Evolutionary conservation across 1,140 invertebrate species (phyloP).

Genomic region (Drosophila miranda): DNA sequence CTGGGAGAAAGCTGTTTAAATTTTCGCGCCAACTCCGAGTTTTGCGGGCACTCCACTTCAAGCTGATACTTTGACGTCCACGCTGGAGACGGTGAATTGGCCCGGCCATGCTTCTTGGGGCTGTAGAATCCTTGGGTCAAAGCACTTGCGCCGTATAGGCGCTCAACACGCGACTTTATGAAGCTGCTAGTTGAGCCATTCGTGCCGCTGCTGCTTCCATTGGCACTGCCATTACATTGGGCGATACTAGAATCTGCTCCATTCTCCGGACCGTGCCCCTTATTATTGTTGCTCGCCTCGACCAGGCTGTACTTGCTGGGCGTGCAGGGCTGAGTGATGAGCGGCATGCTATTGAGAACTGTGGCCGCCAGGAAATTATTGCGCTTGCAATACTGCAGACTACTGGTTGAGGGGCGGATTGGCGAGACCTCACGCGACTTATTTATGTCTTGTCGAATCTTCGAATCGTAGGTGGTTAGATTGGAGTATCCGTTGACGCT

Average conservation of each 20-base stretch:
- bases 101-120: slow-evolving; percentile 82
- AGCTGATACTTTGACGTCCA: slow-evolving; percentile 7
- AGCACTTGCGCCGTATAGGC: slow-evolving; percentile 92
- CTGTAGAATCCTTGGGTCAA: slow-evolving; percentile 92
- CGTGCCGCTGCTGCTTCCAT: slow-evolving; percentile 3
- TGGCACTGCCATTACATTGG: slow-evolving; percentile 27
- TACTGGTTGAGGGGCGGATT: slow-evolving; percentile 84
- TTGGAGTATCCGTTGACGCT: slow-evolving; percentile 95
- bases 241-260: slow-evolving; percentile 13
- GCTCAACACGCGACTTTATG: slow-evolving; percentile 93
- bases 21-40: slow-evolving; percentile 69
- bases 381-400: slow-evolving; percentile 85
- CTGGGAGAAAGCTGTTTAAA: slow-evolving; percentile 75
- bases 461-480: slow-evolving; percentile 91
- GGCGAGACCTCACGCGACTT: slow-evolving; percentile 87
- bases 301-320: slow-evolving; percentile 19
- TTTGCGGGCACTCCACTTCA: slow-evolving; percentile 25
- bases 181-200: slow-evolving; percentile 84
- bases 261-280: slow-evolving; percentile 26
- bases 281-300: slow-evolving; percentile 36
- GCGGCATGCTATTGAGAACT: slow-evolving; percentile 81
- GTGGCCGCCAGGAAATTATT: slow-evolving; percentile 84
- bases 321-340: slow-evolving; percentile 48
- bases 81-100: slow-evolving; percentile 18
- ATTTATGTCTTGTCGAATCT: slow-evolving; percentile 87